Evolutionary conservation across 2,888 invertebrate genomes (phyloP), one percentile per base, ranked within the genome.

Genomic region (Philereme transversata): DNA sequence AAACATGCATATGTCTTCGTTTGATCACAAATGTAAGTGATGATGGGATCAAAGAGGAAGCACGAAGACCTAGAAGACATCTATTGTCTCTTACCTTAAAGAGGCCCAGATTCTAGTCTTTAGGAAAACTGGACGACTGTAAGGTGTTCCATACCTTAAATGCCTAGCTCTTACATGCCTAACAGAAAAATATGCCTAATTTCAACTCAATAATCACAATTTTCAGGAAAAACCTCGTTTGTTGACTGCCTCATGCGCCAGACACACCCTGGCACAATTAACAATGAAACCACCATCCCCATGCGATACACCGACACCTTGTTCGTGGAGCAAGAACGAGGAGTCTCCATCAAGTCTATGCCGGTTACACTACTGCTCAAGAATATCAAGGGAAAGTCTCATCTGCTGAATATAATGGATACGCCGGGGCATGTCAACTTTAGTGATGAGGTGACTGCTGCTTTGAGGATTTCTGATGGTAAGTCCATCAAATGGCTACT

Each of bases 401-500:
- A 96, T 84, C 92, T 99, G 44, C 93, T 99, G 79, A 99, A 99
- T 79, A 95, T 99, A 57, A 98, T 99, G 88, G 99, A 99, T 80
- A 99, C 99, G 0, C 99, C 97, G 0, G 97, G 99, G 1, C 99
- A 99, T 92, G 99, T 99, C 0, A 99, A 99, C 85, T 99, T 99
- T 85, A 99, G 99, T 38, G 99, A 99, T 90, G 99, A 99, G 91
- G 98, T 97, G 4, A 99, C 99, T 0, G 99, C 99, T 4, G 98
- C 99, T 0, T 96, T 99, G 93, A 95, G 99, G 64, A 93, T 99
- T 70, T 95, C 95, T 51, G 96, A 96, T 81, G 94, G 94, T 92
- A 73, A 78, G 79, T 64, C 5, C 8, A 40, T 6, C 6, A 36
- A 5, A 57, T 45, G 22, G 3, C 22, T 22, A 22, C 22, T 22